Conservation (phyloP, 2,113 vertebrate species). For the Dinomys branickii region DNA sequence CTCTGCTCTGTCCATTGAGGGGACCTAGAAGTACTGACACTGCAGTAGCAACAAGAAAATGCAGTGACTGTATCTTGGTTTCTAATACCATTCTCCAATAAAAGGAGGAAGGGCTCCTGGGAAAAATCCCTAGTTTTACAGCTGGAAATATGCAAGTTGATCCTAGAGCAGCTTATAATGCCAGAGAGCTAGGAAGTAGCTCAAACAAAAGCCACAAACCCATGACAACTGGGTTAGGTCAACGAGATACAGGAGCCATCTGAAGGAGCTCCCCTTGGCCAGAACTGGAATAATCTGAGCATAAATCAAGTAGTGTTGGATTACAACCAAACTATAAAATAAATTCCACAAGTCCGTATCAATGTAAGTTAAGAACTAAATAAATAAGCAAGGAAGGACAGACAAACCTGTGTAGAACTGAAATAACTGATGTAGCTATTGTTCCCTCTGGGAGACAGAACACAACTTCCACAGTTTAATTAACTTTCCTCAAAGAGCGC, state of each 20-base stretch:
- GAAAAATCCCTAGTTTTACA: not conserved
- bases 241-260: not conserved
- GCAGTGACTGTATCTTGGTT: not conserved
- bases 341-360: not conserved
- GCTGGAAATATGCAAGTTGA: conserved; percentile 7
- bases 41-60: not conserved
- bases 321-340: conserved; percentile 3
- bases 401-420: not conserved
- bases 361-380: not conserved
- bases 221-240: not conserved
- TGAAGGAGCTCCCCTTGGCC: not conserved
- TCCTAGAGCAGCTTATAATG: not conserved
- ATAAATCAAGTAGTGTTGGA: not conserved
- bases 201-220: not conserved
- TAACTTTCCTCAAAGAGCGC: not conserved
- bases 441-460: not conserved
- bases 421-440: not conserved
- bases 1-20: not conserved
- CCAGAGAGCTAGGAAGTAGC: not conserved
- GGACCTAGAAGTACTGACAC: not conserved
- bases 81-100: conserved; percentile 29
- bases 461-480: not conserved
- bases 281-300: not conserved
- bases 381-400: not conserved
- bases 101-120: conserved; percentile 28